A percentile compares a stretch with the other conserved stretches of the same genome.
These are phyloP conservation scores for Equus przewalskii DNA, from an alignment of 2,113 vertebrate species.

Conservation along the genomic window DNA sequence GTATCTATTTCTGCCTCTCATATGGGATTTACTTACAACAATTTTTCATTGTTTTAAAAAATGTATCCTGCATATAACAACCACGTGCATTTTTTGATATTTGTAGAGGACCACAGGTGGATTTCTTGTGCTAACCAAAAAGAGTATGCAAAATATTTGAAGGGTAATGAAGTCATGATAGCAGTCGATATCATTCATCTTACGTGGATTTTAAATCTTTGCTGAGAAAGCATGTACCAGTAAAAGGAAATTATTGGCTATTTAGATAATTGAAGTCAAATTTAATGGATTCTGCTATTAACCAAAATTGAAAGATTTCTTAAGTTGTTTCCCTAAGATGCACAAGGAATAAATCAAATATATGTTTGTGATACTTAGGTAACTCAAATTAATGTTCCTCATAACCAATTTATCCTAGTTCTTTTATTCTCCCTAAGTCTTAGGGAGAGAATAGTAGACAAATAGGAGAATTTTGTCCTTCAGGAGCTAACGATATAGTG, in stretches of 20 bases:
- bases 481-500: neutral
- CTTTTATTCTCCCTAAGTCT: neutral
- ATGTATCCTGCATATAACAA: neutral
- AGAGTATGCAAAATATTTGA: constrained; percentile 39
- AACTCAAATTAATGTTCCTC: constrained; percentile 21
- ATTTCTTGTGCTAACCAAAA: neutral
- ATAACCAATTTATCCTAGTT: neutral
- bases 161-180: constrained; percentile 50
- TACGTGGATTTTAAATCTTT: constrained; percentile 63
- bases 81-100: neutral
- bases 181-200: constrained; percentile 43
- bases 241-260: constrained; percentile 75
- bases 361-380: constrained; percentile 31
- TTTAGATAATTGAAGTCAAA: constrained; percentile 75
- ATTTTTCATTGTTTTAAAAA: neutral
- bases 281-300: constrained; percentile 75
- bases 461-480: neutral
- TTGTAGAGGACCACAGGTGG: neutral
- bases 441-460: neutral
- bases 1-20: neutral
- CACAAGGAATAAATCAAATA: constrained; percentile 71
- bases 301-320: constrained; percentile 73
- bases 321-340: constrained; percentile 51
- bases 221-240: constrained; percentile 65
- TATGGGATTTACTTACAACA: neutral